Conservation (phyloP, 2,888 invertebrate genomes). For the Drepana falcataria region DNA sequence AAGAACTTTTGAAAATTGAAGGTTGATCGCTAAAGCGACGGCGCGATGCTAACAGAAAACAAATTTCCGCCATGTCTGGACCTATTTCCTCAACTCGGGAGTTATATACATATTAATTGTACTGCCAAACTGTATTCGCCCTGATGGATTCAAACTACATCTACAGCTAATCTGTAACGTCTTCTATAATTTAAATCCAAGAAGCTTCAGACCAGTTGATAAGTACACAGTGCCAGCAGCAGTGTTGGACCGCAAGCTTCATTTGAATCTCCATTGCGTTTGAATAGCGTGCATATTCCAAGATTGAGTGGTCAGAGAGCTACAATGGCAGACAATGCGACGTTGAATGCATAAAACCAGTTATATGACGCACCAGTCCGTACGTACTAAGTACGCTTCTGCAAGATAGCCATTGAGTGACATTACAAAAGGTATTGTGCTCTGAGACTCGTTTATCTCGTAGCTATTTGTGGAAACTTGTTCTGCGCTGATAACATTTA, state of each 20-base stretch:
- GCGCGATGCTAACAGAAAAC: slow-evolving; percentile 41
- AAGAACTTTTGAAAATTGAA: neutral
- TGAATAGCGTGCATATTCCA: slow-evolving; percentile 41
- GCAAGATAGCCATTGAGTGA: slow-evolving; percentile 52
- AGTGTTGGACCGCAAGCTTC: slow-evolving; percentile 22
- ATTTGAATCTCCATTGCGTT: slow-evolving; percentile 33
- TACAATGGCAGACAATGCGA: slow-evolving; percentile 50
- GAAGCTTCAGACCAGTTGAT: neutral
- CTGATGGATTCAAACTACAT: too few relatives aligned
- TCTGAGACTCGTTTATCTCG: slow-evolving; percentile 61
- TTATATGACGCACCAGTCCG: slow-evolving; percentile 41
- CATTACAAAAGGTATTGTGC: slow-evolving; percentile 70
- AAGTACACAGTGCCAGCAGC: neutral
- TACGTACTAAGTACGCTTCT: slow-evolving; percentile 24
- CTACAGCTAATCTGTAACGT: neutral
- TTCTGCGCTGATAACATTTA: slow-evolving; percentile 66
- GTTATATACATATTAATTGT: slow-evolving; percentile 13
- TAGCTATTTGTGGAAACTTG: slow-evolving; percentile 49
- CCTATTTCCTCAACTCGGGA: slow-evolving; percentile 41
- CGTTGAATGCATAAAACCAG: slow-evolving; percentile 58
- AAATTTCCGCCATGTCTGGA: slow-evolving; percentile 71
- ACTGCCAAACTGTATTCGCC: too few relatives aligned
- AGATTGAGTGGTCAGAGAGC: slow-evolving; percentile 40
- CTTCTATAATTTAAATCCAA: neutral
- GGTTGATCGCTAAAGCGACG: slow-evolving; percentile 24